Percentiles rank a stretch among this genome's conserved stretches.
Evolutionary conservation across 1,140 invertebrate genomes (phyloP).

Genomic region (Diuraphis noxia): DNA sequence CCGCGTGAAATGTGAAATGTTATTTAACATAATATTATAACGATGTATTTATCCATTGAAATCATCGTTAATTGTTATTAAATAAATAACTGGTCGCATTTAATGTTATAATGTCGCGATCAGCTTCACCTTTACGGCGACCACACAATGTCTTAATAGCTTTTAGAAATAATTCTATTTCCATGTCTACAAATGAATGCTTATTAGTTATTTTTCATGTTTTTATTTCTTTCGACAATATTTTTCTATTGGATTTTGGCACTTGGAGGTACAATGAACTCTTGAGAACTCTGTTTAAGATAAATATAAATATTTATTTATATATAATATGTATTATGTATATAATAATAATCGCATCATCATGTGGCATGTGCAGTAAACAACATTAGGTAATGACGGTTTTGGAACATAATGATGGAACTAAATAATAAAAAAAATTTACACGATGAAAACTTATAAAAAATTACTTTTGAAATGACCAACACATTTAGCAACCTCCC

Average conservation of each 20-base stretch:
- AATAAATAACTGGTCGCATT: background rate
- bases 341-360: background rate
- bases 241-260: constrained; percentile 27
- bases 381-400: background rate
- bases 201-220: constrained; percentile 26
- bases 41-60: background rate
- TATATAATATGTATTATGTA: too few species aligned
- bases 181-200: background rate
- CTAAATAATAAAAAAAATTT: background rate
- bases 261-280: constrained; percentile 19
- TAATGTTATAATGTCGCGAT: background rate
- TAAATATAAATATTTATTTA: background rate
- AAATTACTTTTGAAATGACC: background rate
- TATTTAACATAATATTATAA: background rate
- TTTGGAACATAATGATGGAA: background rate
- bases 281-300: background rate
- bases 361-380: background rate
- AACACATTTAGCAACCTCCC: background rate
- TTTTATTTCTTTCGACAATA: constrained; percentile 8
- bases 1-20: background rate
- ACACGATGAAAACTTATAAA: background rate
- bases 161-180: constrained; percentile 10
- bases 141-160: background rate
- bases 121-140: too few species aligned
- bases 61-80: background rate